Evolutionary conservation across 2,888 invertebrate genomes (phyloP).

Genomic region (Cryptus armator): DNA sequence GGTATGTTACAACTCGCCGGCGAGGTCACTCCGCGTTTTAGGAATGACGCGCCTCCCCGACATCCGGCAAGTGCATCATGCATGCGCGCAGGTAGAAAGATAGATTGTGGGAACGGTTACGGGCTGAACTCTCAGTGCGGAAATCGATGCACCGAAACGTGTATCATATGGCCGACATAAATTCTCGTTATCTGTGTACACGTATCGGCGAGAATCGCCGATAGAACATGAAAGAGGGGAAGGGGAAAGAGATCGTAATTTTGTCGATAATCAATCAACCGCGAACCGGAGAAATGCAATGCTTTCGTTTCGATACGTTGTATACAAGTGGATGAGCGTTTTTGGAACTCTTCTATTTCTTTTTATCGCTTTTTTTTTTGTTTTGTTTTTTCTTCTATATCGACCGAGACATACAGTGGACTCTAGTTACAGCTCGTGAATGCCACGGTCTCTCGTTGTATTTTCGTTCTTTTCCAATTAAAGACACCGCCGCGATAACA

Average conservation of each 20-base stretch:
- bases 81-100: conserved; percentile 33
- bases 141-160: conserved; percentile 60
- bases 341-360: conserved; percentile 25
- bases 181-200: conserved; percentile 52
- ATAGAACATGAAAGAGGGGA: conserved; percentile 27
- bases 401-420: conserved; percentile 22
- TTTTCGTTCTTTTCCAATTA: conserved; percentile 26
- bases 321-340: conserved; percentile 20
- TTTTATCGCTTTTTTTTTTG: too few species aligned
- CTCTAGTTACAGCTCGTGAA: neutral
- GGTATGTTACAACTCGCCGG: conserved; percentile 50
- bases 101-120: neutral
- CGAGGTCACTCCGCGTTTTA: conserved; percentile 63
- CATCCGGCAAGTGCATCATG: conserved; percentile 34
- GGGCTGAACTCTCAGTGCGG: conserved; percentile 15
- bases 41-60: conserved; percentile 53
- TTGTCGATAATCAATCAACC: conserved; percentile 70
- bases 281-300: conserved; percentile 51
- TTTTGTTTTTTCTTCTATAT: conserved; percentile 37
- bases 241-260: conserved; percentile 58
- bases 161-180: conserved; percentile 52
- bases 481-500: neutral
- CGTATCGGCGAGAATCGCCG: conserved; percentile 27
- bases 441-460: neutral
- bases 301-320: conserved; percentile 25